Conservation (phyloP, 2,888 invertebrate genomes). For the Calameuta pallipes region DNA sequence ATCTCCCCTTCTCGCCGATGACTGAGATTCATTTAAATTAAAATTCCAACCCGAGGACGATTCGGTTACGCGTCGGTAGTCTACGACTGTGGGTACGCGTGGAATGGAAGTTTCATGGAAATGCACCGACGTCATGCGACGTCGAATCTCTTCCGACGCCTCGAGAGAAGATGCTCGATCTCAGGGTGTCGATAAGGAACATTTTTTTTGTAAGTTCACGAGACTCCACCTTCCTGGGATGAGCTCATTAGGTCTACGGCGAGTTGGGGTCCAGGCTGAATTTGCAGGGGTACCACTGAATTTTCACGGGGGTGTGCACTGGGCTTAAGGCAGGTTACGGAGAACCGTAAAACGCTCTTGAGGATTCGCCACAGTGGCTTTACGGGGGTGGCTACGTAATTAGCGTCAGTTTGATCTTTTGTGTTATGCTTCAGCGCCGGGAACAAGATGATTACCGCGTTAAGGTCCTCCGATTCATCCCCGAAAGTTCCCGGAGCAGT, state of each 20-base stretch:
- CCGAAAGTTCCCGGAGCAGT: not conserved
- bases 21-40: not conserved
- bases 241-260: not conserved
- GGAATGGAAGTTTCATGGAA: not conserved
- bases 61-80: not conserved
- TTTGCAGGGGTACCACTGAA: not conserved
- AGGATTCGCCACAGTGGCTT: constrained; percentile 39
- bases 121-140: not conserved
- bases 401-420: constrained; percentile 58
- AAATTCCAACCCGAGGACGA: not conserved
- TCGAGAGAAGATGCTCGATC: not conserved
- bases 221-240: not conserved
- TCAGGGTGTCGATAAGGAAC: not conserved
- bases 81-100: not conserved
- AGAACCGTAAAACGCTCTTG: not conserved
- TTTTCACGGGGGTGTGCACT: not conserved
- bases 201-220: not conserved
- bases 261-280: not conserved
- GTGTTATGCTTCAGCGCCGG: constrained; percentile 49
- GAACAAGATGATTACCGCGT: constrained; percentile 56
- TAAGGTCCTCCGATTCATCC: not conserved
- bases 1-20: not conserved
- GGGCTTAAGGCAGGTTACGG: not conserved
- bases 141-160: not conserved
- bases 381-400: constrained; percentile 48